Conservation (phyloP, 2,113 vertebrate genomes). For the Himantopus leucocephalus region DNA sequence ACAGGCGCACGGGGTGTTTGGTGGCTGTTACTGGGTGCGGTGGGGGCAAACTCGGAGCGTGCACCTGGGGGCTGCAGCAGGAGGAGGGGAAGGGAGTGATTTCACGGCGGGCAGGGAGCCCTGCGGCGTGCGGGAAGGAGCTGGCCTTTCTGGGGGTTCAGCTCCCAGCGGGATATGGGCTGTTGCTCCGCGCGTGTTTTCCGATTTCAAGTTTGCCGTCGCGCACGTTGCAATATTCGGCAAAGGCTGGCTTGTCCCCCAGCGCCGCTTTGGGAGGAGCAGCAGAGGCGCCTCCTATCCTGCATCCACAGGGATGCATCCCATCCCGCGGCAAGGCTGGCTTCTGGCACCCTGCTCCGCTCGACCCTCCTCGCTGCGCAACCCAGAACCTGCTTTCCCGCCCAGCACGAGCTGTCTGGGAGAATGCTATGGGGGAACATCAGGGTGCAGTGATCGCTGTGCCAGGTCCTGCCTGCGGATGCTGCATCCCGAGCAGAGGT, state of each 20-base stretch:
- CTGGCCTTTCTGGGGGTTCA: background rate
- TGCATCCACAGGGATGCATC: background rate
- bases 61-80: background rate
- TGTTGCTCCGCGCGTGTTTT: accelerated
- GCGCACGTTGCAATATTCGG: accelerated
- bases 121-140: background rate
- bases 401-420: accelerated
- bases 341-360: background rate
- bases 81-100: background rate
- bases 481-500: background rate
- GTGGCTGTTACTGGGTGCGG: background rate
- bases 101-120: background rate
- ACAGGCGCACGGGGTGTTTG: accelerated
- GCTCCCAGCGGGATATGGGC: background rate
- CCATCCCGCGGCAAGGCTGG: accelerated
- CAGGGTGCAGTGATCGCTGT: background rate
- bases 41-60: accelerated
- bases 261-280: background rate
- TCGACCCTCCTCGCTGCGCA: background rate
- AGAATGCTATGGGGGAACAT: accelerated
- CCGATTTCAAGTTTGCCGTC: background rate
- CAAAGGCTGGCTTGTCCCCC: background rate
- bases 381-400: background rate
- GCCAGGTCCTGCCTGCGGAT: background rate
- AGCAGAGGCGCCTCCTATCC: accelerated